Percentiles rank a stretch among this genome's conserved stretches.
phyloP scores from a whole-genome alignment of 1,140 invertebrate genomes.

The Sitophilus oryzae region DNA sequence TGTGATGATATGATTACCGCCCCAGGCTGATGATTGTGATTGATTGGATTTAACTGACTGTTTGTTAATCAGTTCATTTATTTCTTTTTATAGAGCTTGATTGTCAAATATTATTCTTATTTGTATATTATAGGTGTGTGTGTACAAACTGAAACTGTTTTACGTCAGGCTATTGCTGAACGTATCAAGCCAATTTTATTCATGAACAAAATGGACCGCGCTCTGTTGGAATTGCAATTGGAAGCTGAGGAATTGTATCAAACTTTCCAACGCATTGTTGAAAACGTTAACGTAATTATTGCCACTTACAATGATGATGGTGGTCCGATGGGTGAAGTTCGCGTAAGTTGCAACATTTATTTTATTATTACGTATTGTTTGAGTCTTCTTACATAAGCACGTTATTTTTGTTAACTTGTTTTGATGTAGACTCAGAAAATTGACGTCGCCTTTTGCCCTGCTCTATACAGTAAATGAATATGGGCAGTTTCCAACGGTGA shows the following conservation, averaged over 20 bases:
- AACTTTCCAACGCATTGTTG: conserved; percentile 99
- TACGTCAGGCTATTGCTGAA: conserved; percentile 98
- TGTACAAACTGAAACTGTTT: conserved; percentile 98
- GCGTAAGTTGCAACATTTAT: conserved; percentile 66
- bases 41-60: conserved; percentile 18
- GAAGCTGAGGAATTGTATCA: conserved; percentile 97
- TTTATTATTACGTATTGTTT: background rate
- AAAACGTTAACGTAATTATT: conserved; percentile 99
- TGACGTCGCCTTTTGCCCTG: conserved; percentile 36
- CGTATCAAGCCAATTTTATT: conserved; percentile 98
- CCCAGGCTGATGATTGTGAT: conserved; percentile 22
- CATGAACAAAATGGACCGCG: conserved; percentile 99
- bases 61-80: no score
- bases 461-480: conserved; percentile 22
- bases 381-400: conserved; percentile 1
- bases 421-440: conserved; percentile 28
- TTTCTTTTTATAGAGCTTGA: no score
- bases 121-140: conserved; percentile 77
- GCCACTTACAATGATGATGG: conserved; percentile 97
- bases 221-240: conserved; percentile 89
- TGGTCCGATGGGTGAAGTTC: conserved; percentile 98
- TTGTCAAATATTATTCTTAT: no score
- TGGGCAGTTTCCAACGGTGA: conserved; percentile 36
- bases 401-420: conserved; percentile 13
- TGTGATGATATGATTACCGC: conserved; percentile 24